Evolutionary conservation across 2,888 invertebrate genomes (phyloP).

Genomic region (Trichopoda pennipes): DNA sequence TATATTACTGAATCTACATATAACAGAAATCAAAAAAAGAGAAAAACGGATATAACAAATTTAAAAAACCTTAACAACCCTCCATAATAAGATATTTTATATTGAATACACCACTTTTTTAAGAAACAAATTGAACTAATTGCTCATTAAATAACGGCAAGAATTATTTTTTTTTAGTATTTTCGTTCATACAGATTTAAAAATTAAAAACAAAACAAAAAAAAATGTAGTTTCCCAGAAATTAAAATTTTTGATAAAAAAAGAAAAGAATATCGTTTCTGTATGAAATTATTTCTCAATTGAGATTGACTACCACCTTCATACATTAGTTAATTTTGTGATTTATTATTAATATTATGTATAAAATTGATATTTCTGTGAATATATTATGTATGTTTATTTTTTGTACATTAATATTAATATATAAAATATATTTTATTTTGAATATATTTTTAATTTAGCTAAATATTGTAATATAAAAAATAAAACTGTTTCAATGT

Average conservation of each 20-base stretch:
- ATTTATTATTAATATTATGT: conserved; percentile 51
- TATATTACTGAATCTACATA: conserved; percentile 16
- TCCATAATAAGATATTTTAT: conserved; percentile 59
- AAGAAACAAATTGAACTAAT: conserved; percentile 10
- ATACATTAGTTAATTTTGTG: conserved; percentile 42
- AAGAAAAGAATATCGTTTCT: conserved; percentile 5
- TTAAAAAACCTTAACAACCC: conserved; percentile 33
- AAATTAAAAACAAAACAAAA: background rate
- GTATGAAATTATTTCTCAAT: conserved; percentile 24
- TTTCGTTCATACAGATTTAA: conserved; percentile 6
- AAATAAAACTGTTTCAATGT: conserved; percentile 46
- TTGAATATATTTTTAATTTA: conserved; percentile 45
- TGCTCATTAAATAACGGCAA: conserved; percentile 53
- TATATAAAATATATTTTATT: conserved; percentile 39
- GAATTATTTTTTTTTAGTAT: background rate
- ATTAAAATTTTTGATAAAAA: background rate
- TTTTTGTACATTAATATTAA: conserved; percentile 10
- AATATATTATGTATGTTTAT: background rate
- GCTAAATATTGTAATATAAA: conserved; percentile 45
- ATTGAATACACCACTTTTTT: conserved; percentile 32
- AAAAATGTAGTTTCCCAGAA: conserved; percentile 4
- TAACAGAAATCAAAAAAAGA: conserved; percentile 5
- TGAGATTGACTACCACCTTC: conserved; percentile 18
- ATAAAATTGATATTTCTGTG: conserved; percentile 12
- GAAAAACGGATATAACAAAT: background rate